These are phyloP conservation scores for Sphyrna mokarran DNA, from an alignment of 2,113 vertebrate species.

Conservation along the genomic window DNA sequence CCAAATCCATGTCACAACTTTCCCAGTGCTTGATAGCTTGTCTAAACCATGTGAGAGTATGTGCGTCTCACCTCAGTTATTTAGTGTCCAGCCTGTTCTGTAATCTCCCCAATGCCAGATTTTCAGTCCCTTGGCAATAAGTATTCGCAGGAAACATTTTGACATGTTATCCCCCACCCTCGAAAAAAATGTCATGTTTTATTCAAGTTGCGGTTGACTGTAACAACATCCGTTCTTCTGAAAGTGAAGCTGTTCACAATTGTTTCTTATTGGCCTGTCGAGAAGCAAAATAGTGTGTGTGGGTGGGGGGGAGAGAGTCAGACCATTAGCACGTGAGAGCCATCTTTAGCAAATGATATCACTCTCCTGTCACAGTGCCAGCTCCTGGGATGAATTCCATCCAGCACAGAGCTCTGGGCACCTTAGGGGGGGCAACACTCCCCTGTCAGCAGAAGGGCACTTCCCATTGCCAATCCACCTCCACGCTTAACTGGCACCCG, in stretches of 20 bases:
- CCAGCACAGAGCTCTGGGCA: background rate
- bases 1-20: constrained; percentile 48
- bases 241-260: background rate
- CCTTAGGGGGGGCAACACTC: background rate
- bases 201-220: background rate
- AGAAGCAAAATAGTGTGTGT: background rate
- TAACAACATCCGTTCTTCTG: background rate
- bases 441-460: background rate
- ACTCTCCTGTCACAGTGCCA: background rate
- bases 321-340: background rate
- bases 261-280: background rate
- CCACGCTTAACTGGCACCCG: background rate
- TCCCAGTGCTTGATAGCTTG: constrained; percentile 4
- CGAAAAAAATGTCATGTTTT: background rate
- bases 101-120: background rate
- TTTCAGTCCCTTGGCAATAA: background rate
- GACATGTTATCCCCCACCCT: background rate
- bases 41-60: background rate
- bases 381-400: background rate
- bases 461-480: background rate
- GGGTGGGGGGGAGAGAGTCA: background rate
- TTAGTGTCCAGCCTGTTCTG: background rate
- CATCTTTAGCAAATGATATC: constrained; percentile 27
- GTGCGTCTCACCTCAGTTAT: background rate
- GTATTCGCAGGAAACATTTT: background rate